phyloP scores from a whole-genome alignment of 92 coral and sea anemone species.

The Anthopleura xanthogrammica region DNA sequence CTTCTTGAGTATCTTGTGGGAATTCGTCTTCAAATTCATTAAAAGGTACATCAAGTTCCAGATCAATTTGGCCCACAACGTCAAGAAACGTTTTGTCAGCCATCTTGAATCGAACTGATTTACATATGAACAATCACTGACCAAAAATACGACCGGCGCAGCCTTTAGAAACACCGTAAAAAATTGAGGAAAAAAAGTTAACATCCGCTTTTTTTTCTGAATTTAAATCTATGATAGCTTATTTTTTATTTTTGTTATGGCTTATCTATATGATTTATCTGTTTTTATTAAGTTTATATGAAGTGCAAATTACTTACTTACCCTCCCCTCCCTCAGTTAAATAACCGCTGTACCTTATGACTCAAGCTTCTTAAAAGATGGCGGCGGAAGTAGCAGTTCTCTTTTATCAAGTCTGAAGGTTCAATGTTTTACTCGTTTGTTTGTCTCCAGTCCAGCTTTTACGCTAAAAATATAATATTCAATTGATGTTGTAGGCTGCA shows the following conservation, averaged over 20 bases:
- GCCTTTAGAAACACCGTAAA: no score
- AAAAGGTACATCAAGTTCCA: slow-evolving; percentile 64
- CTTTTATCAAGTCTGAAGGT: not conserved
- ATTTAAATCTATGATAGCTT: not conserved
- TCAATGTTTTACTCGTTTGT: not conserved
- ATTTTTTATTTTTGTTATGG: not conserved
- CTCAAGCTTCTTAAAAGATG: not conserved
- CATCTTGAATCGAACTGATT: slow-evolving; percentile 44
- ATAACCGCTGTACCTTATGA: not conserved
- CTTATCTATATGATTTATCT: not conserved
- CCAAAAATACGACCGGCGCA: slow-evolving; percentile 3
- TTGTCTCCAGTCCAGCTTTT: not conserved
- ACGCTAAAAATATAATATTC: not conserved
- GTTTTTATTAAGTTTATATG: not conserved
- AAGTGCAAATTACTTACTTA: not conserved
- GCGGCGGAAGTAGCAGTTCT: not conserved
- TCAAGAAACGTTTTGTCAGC: slow-evolving; percentile 37
- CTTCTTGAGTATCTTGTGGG: not conserved
- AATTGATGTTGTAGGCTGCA: not conserved
- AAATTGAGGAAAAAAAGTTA: not conserved
- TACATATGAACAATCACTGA: slow-evolving; percentile 12
- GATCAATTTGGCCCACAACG: slow-evolving; percentile 50
- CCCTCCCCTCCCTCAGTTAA: not conserved
- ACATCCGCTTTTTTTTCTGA: not conserved
- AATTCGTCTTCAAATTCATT: slow-evolving; percentile 84